Evolutionary conservation across 2,797 vertebrate species (phyloP), one percentile per base, ranked within the genome.

Genomic region (Sternarchorhynchus goeldii): DNA sequence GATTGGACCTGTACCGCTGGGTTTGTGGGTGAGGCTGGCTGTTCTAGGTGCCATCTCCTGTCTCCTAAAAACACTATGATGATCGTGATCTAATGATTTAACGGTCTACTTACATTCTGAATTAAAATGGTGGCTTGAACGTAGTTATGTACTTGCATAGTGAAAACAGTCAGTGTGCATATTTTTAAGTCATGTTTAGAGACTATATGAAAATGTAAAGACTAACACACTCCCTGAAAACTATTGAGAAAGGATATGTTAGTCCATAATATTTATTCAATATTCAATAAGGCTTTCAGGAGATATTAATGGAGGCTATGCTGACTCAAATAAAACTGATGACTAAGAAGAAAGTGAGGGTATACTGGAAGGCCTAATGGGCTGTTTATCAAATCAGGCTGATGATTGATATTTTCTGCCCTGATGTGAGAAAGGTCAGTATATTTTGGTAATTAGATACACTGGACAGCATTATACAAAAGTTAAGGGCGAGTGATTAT

Each of bases 211-310:
- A 7, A 45, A n/a, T 20, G 41, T 53, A 77, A 73, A 56, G 53
- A 17, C 14, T 25, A 14, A 64, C 3, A 70, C 25, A 14, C 71
- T 21, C 53, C 59, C 55, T 69, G 36, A 71, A 68, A 41, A 69
- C n/a, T 71, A 75, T 75, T 66, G 39, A 74, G 76, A 64, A 78
- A 78, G 29, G 29, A 29, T 50, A 45, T 34, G 34, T 16, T 45
- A 34, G 29, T 75, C 76, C 75, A 82, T 78, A 74, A 60, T 50
- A 63, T 75, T 53, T 70, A 78, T 82, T 6, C 34, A 75, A 82
- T 82, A 78, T 82, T 75, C 59, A 25, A 78, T 64, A 55, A 41
- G 65, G 4, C 21, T 66, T 73, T 53, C 36, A 62, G 73, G 50
- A 74, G 57, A 6, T 58, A 3, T 12, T 56, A 36, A 17, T 45